Percentiles rank a stretch among this genome's conserved stretches.
These are phyloP conservation scores for Ctenoplectra terminalis DNA, from an alignment of 1,140 invertebrate species.

Conservation along the genomic window DNA sequence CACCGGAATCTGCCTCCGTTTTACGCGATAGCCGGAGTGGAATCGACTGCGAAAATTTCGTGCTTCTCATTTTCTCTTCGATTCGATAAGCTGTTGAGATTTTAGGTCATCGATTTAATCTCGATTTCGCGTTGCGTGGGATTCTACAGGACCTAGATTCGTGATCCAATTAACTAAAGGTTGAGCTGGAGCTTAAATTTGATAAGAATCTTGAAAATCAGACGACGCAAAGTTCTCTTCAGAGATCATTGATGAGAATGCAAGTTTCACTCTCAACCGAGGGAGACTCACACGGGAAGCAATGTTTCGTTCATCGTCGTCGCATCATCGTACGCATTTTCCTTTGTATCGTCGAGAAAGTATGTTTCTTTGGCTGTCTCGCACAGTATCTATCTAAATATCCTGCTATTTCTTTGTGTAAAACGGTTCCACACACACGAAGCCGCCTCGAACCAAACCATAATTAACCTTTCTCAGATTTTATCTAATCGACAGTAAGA, in stretches of 20 bases:
- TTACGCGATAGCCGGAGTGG: not conserved
- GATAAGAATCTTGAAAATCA: not conserved
- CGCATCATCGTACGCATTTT: conserved; percentile 58
- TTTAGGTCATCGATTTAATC: not conserved
- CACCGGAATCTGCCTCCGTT: not conserved
- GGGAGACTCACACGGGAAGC: conserved; percentile 22
- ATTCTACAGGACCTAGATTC: not conserved
- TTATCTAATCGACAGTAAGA: not conserved
- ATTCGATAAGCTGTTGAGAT: not conserved
- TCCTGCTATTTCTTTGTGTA: conserved; percentile 44
- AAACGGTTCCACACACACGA: conserved; percentile 21
- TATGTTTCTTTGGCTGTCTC: conserved; percentile 30
- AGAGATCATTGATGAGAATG: not conserved
- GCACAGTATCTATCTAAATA: conserved; percentile 20
- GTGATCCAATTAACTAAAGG: too few species aligned
- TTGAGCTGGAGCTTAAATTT: too few species aligned
- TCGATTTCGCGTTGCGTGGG: not conserved
- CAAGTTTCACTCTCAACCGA: conserved; percentile 26
- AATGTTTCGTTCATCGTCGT: conserved; percentile 37
- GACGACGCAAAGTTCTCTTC: not conserved
- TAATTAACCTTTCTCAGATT: conserved; percentile 37
- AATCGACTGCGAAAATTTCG: not conserved
- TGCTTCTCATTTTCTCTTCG: not conserved
- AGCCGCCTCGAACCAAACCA: not conserved
- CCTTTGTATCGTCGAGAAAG: conserved; percentile 64